These are phyloP conservation scores for Leucophenga varia DNA, from an alignment of 1,140 invertebrate genomes.

Conservation along the genomic window DNA sequence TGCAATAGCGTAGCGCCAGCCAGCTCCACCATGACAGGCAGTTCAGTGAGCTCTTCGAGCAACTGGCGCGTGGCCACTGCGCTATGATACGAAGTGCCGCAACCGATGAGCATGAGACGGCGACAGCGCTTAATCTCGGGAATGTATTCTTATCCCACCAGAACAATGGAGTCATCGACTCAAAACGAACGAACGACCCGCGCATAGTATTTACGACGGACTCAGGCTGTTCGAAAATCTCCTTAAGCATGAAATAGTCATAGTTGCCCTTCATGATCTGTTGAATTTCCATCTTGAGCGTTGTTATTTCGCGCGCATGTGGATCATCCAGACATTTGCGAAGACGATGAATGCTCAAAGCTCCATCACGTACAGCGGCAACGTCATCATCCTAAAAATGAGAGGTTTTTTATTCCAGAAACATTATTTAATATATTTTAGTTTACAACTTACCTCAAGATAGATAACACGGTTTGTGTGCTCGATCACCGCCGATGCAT, in stretches of 20 bases:
- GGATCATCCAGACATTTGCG: slow-evolving; percentile 76
- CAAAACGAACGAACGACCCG: slow-evolving; percentile 94
- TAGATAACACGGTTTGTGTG: slow-evolving; percentile 97
- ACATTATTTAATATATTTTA: neutral
- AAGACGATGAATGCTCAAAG: slow-evolving; percentile 91
- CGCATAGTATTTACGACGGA: slow-evolving; percentile 99
- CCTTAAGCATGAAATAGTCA: slow-evolving; percentile 99
- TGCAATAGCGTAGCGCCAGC: slow-evolving; percentile 97
- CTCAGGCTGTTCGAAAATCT: slow-evolving; percentile 99
- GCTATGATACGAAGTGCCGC: slow-evolving; percentile 98
- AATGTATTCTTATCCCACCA: slow-evolving; percentile 85
- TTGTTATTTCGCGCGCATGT: slow-evolving; percentile 91
- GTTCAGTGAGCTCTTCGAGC: slow-evolving; percentile 95
- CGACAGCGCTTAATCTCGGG: slow-evolving; percentile 96
- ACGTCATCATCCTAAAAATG: slow-evolving; percentile 76
- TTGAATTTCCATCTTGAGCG: slow-evolving; percentile 97
- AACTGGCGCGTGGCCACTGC: slow-evolving; percentile 95
- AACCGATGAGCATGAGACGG: slow-evolving; percentile 94
- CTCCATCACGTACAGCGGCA: slow-evolving; percentile 84
- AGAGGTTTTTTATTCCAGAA: neutral
- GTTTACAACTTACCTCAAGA: slow-evolving; percentile 65
- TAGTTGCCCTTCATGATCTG: slow-evolving; percentile 99
- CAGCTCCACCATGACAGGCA: slow-evolving; percentile 98
- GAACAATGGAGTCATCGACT: slow-evolving; percentile 74
- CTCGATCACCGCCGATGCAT: slow-evolving; percentile 98